Base-by-base conservation (phyloP, 2,113 vertebrate genomes). In the Trochalopteron elliotii region DNA sequence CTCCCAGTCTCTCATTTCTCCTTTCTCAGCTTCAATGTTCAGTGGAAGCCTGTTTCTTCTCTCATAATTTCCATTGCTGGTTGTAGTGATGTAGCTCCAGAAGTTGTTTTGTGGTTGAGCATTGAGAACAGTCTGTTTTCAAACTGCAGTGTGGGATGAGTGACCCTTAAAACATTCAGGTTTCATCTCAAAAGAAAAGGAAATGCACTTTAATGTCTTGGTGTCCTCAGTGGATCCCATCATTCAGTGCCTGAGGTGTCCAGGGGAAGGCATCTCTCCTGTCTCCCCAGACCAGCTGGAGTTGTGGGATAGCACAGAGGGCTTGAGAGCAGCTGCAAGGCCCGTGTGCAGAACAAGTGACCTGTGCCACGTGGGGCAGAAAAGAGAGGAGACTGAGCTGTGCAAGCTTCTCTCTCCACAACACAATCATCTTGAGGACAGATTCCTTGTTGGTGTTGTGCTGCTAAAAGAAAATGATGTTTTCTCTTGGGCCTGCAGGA, bases 191-290 rank as follows among this genome's bases (percentile, higher is more conserved):
- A 55, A 33, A 57, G 3, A 21, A 45, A 68, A 28, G 56, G 8
- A 44, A 61, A 35, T 49, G 89, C 70, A 90, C 87, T 96, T 96
- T 93, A 95, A 65, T 80, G 30, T 89, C 80, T 80, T 44, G 8
- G 10, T 77, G 76, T 80, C 59, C 64, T 96, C 47, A 15, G 33
- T 56, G 90, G 91, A 74, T 87, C 74, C 61, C 78, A 87, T 63
- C 63, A 61, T 88, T 85, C 76, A 69, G 89, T 97, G 89, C 91
- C 95, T 94, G 87, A 83, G 70, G 27, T 61, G 49, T 69, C 87
- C 72, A 40, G 53, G 50, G 84, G 74, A 67, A 87, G 50, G 59
- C n/a, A 23, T 79, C 70, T 93, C 83, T 60, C 71, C 56, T 61
- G n/a, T 72, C 64, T 74, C 70, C 64, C 71, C 84, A 83, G 57